Percentiles rank a stretch among this genome's conserved stretches.
Conservation (phyloP, 1,140 invertebrate genomes). For the Triops cancriformis region DNA sequence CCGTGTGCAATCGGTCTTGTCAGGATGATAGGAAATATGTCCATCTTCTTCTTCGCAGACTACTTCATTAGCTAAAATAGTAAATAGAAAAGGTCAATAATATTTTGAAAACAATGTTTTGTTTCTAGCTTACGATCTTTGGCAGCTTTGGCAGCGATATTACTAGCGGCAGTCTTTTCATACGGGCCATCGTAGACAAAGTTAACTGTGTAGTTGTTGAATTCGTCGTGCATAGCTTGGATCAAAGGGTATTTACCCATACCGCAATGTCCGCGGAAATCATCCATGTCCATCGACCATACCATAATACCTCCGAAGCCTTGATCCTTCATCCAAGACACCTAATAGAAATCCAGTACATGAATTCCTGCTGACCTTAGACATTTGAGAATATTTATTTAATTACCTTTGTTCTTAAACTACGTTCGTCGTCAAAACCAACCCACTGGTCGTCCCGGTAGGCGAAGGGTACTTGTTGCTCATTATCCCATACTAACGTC, state of each 20-base stretch:
- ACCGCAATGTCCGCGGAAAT: slow-evolving; percentile 81
- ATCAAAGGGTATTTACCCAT: slow-evolving; percentile 82
- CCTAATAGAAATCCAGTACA: slow-evolving; percentile 47
- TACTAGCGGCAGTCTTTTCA: slow-evolving; percentile 54
- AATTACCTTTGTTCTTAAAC: slow-evolving; percentile 78
- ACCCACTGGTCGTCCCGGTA: slow-evolving; percentile 89
- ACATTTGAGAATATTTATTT: background rate
- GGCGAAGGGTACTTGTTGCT: slow-evolving; percentile 89
- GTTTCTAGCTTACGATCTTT: slow-evolving; percentile 66
- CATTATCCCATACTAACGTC: slow-evolving; percentile 90
- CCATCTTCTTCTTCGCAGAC: slow-evolving; percentile 77
- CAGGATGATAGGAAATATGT: slow-evolving; percentile 83
- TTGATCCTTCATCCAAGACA: slow-evolving; percentile 86
- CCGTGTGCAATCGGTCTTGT: slow-evolving; percentile 82
- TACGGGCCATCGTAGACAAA: slow-evolving; percentile 81
- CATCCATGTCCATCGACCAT: slow-evolving; percentile 94
- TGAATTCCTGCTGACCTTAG: too few species aligned
- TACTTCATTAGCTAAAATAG: slow-evolving; percentile 66
- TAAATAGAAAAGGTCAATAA: background rate
- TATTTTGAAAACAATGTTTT: slow-evolving; percentile 2
- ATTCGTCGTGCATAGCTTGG: slow-evolving; percentile 73
- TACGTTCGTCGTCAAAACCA: slow-evolving; percentile 89
- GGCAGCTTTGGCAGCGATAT: slow-evolving; percentile 59
- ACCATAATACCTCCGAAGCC: slow-evolving; percentile 95
- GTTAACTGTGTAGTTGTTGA: slow-evolving; percentile 70